Evolutionary conservation across 2,888 invertebrate genomes (phyloP).

Genomic region (Tuberolachnus salignus): DNA sequence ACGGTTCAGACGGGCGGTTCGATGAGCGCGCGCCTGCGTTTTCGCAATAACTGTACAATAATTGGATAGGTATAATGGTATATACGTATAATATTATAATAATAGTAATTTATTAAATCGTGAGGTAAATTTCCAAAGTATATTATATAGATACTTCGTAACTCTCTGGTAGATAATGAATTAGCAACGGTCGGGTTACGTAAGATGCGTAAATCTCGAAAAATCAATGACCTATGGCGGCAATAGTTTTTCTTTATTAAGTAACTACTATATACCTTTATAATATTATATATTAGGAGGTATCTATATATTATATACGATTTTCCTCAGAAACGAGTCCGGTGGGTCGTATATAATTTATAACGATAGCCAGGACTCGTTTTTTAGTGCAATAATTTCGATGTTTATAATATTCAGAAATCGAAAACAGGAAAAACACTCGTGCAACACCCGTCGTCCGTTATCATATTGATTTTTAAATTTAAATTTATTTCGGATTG

Average conservation of each 20-base stretch:
- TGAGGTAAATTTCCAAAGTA: slow-evolving; percentile 30
- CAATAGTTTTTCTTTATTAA: not conserved
- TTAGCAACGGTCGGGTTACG: slow-evolving; percentile 43
- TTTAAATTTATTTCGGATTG: too few relatives aligned
- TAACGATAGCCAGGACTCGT: too few relatives aligned
- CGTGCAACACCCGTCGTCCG: too few relatives aligned
- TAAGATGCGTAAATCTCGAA: slow-evolving; percentile 28
- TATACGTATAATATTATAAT: not conserved
- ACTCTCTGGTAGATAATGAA: slow-evolving; percentile 31
- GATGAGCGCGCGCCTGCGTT: not conserved
- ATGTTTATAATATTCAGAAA: too few relatives aligned
- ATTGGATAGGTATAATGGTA: slow-evolving; percentile 14
- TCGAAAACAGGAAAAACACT: too few relatives aligned
- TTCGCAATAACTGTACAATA: slow-evolving; percentile 23
- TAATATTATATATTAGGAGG: too few relatives aligned
- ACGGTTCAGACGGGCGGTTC: not conserved
- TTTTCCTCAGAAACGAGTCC: too few relatives aligned
- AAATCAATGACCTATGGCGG: slow-evolving; percentile 40
- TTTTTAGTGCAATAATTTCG: too few relatives aligned
- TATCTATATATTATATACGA: too few relatives aligned
- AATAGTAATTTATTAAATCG: slow-evolving; percentile 32
- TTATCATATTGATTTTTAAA: too few relatives aligned
- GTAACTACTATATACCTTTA: not conserved
- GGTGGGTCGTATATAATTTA: too few relatives aligned
- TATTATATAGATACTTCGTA: not conserved